Evolutionary conservation across 2,113 vertebrate genomes (phyloP).

Genomic region (Lamprotornis superbus): DNA sequence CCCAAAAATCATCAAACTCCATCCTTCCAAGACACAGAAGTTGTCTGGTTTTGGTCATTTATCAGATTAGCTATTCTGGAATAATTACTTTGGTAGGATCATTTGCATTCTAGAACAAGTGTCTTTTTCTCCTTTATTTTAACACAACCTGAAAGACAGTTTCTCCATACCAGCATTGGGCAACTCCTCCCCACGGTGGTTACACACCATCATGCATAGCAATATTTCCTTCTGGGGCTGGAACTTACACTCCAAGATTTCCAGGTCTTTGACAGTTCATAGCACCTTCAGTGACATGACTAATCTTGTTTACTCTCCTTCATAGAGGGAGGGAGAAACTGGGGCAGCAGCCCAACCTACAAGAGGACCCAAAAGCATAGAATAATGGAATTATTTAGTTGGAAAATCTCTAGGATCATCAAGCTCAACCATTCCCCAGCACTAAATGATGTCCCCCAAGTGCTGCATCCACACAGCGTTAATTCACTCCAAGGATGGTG

Average conservation of each 20-base stretch:
- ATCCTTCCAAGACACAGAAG: background rate
- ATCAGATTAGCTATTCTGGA: background rate
- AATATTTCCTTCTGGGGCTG: background rate
- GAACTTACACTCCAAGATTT: background rate
- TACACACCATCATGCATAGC: background rate
- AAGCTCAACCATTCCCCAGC: background rate
- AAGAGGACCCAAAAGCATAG: background rate
- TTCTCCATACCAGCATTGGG: background rate
- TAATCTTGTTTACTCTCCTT: background rate
- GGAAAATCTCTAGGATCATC: background rate
- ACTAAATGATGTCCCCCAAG: background rate
- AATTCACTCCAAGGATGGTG: background rate
- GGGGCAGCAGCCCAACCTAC: background rate
- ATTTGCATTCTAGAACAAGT: background rate
- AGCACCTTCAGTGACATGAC: background rate
- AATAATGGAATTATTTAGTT: background rate
- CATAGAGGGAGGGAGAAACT: background rate
- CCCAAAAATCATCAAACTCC: background rate
- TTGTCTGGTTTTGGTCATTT: background rate
- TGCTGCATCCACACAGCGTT: background rate
- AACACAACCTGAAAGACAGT: background rate
- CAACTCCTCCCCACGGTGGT: background rate
- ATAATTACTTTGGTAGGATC: background rate
- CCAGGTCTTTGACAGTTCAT: slow-evolving; percentile 5
- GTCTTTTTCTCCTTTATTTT: background rate